Conservation (phyloP, 2,797 vertebrate genomes). For the Schizopygopsis malacanthus region DNA sequence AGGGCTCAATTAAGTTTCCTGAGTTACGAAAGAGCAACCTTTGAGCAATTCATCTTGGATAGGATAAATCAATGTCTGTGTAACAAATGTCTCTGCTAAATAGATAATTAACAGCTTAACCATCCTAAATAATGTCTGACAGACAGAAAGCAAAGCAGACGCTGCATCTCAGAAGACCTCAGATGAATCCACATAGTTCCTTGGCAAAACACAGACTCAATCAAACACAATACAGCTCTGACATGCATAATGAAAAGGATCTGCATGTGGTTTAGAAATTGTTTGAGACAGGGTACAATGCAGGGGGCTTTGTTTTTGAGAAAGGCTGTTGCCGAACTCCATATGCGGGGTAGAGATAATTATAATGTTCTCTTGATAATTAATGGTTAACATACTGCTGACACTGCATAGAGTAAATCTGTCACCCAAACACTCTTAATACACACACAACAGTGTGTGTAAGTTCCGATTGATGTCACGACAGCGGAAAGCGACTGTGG, state of each 20-base stretch:
- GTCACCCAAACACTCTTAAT: constrained; percentile 38
- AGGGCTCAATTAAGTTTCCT: neutral
- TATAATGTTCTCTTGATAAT: constrained; percentile 47
- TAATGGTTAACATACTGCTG: constrained; percentile 49
- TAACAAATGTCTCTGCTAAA: neutral
- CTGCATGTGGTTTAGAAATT: neutral
- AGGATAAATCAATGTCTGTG: constrained; percentile 11
- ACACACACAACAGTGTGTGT: constrained; percentile 44
- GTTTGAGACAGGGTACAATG: neutral
- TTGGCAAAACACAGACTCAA: neutral
- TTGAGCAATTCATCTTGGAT: neutral
- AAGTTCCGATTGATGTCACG: constrained; percentile 26
- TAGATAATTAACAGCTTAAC: constrained; percentile 4
- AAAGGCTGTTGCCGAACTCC: constrained; percentile 34
- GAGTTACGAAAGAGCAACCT: constrained; percentile 18
- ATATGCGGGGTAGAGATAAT: constrained; percentile 35
- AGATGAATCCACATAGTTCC: constrained; percentile 2
- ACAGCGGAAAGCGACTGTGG: constrained; percentile 15
- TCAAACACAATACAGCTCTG: constrained; percentile 11
- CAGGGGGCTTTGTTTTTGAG: neutral
- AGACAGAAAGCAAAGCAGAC: neutral
- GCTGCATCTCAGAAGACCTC: neutral
- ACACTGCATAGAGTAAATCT: constrained; percentile 55
- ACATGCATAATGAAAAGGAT: constrained; percentile 2
- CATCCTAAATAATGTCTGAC: constrained; percentile 22